phyloP scores from a whole-genome alignment of 2,113 vertebrate species.

The Ciconia maguari region DNA sequence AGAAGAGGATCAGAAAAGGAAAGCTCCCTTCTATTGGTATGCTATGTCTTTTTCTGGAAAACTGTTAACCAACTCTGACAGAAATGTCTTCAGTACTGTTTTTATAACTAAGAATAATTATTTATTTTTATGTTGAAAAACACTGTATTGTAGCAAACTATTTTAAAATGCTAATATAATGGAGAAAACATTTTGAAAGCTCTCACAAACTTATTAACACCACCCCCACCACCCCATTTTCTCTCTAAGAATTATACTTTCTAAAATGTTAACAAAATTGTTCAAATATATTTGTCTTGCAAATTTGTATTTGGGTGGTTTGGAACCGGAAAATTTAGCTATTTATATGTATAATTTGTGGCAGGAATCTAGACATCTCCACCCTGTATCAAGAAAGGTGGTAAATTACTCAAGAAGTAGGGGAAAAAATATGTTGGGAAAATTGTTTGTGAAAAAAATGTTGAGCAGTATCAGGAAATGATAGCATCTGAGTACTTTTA shows the following conservation, averaged over 20 bases:
- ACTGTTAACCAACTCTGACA: neutral
- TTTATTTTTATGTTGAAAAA: neutral
- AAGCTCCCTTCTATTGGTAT: neutral
- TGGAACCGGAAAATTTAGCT: neutral
- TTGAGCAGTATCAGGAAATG: neutral
- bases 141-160: neutral
- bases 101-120: neutral
- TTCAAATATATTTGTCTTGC: neutral
- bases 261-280: fast-evolving
- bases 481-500: neutral
- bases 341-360: neutral
- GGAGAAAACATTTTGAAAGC: neutral
- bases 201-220: neutral
- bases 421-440: neutral
- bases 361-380: neutral
- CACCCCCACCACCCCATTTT: neutral
- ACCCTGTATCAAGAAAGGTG: neutral
- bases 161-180: neutral
- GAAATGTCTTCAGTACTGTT: neutral
- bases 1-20: neutral
- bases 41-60: neutral
- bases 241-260: neutral
- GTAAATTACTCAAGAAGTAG: neutral
- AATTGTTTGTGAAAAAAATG: neutral
- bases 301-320: neutral